A percentile compares a stretch with the other conserved stretches of the same genome.
Conservation (phyloP, 2,888 invertebrate genomes). For the Melieria crassipennis region DNA sequence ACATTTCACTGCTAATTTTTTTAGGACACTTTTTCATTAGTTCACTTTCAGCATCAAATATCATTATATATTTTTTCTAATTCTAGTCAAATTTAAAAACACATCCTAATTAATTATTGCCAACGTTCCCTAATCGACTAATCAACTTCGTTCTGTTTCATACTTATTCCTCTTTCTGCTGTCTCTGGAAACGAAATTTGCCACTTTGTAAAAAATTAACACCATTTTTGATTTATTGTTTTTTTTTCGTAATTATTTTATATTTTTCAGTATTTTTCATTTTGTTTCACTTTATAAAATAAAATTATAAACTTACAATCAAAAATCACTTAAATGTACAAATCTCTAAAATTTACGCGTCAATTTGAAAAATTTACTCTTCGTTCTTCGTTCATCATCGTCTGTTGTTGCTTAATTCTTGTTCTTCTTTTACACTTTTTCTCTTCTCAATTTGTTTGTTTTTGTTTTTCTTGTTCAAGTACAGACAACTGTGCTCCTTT, state of each 20-base stretch:
- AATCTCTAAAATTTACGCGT: conserved; percentile 56
- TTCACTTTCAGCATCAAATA: too few species aligned
- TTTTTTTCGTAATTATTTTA: conserved; percentile 15
- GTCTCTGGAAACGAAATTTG: too few species aligned
- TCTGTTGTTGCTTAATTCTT: too few species aligned
- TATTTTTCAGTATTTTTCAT: conserved; percentile 42
- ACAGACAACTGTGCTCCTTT: not conserved
- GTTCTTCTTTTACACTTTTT: conserved; percentile 36
- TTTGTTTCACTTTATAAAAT: conserved; percentile 55
- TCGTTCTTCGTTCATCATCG: conserved; percentile 43
- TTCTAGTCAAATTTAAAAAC: too few species aligned
- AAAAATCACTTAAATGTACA: conserved; percentile 64
- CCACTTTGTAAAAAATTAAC: not conserved
- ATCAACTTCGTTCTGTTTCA: too few species aligned
- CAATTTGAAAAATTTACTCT: conserved; percentile 49
- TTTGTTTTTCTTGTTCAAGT: conserved; percentile 4
- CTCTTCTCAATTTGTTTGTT: conserved; percentile 34
- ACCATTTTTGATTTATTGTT: conserved; percentile 1
- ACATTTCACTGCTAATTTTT: too few species aligned
- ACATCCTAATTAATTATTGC: too few species aligned
- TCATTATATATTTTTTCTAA: too few species aligned
- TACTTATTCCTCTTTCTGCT: too few species aligned
- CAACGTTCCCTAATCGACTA: too few species aligned
- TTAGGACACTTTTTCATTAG: too few species aligned
- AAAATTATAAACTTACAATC: conserved; percentile 63